Evolutionary conservation across 2,888 invertebrate species (phyloP).

Genomic region (Xylocampa areola): DNA sequence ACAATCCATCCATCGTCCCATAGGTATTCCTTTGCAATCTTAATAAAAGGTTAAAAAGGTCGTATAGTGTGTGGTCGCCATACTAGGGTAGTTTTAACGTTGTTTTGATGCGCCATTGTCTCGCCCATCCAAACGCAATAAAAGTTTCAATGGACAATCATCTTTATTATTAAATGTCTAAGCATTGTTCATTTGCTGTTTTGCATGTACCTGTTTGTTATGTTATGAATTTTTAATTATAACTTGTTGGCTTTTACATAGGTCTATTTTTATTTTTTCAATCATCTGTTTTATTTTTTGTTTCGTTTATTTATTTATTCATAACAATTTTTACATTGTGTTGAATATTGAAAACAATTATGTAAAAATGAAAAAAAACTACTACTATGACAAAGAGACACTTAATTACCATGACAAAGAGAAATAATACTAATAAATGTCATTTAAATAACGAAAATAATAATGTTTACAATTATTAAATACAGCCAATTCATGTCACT

Average conservation of each 20-base stretch:
- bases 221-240: conserved; percentile 31
- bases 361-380: too few relatives aligned
- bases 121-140: conserved; percentile 48
- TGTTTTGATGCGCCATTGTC: conserved; percentile 65
- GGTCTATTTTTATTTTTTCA: not conserved
- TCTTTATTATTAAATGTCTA: conserved; percentile 27
- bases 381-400: too few relatives aligned
- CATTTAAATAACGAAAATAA: too few relatives aligned
- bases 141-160: conserved; percentile 52
- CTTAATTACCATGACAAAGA: too few relatives aligned
- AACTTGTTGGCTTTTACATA: conserved; percentile 16
- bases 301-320: not conserved
- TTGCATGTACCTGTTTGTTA: conserved; percentile 1
- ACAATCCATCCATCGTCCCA: too few relatives aligned
- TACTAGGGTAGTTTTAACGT: conserved; percentile 42
- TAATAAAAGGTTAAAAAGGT: not conserved
- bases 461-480: too few relatives aligned
- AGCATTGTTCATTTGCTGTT: conserved; percentile 39
- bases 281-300: not conserved
- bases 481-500: too few relatives aligned
- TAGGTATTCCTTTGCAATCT: not conserved
- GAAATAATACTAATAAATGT: too few relatives aligned
- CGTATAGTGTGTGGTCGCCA: conserved; percentile 51
- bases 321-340: too few relatives aligned
- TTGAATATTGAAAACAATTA: too few relatives aligned